Conservation (phyloP, 2,797 vertebrate species). For the Mus caroli region DNA sequence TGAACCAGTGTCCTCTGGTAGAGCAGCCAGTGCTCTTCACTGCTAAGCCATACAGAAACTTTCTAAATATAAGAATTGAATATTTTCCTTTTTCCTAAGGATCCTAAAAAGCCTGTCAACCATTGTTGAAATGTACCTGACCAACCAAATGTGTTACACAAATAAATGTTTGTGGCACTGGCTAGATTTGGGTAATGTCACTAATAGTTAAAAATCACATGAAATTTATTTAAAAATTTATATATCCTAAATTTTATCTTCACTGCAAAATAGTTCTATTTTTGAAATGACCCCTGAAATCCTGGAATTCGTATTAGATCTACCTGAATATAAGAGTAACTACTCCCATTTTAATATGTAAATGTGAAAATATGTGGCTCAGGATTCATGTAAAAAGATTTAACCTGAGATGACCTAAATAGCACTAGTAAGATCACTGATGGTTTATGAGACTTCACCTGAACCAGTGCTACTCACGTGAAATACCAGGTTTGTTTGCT, state of each 20-base stretch:
- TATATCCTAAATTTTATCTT: not conserved
- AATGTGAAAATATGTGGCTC: not conserved
- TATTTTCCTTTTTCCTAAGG: not conserved
- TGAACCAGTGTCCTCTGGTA: not conserved
- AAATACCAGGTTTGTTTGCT: conserved; percentile 34
- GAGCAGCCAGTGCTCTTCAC: not conserved
- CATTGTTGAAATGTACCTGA: not conserved
- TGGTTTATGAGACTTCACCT: not conserved
- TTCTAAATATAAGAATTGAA: not conserved
- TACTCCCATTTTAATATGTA: not conserved
- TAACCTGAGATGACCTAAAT: not conserved
- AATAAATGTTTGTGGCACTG: not conserved
- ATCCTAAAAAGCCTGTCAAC: not conserved
- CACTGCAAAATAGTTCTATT: not conserved
- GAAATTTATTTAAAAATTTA: not conserved
- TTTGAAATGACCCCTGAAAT: not conserved
- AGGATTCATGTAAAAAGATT: conserved; percentile 40
- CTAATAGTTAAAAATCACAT: not conserved
- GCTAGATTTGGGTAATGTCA: not conserved
- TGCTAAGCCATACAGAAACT: not conserved
- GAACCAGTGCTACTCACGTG: not conserved
- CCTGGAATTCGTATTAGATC: not conserved
- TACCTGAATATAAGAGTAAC: not conserved
- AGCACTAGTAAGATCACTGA: not conserved
- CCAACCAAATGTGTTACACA: not conserved